Conservation (phyloP, 2,797 vertebrate genomes). For the Melanotaenia nigrans region DNA sequence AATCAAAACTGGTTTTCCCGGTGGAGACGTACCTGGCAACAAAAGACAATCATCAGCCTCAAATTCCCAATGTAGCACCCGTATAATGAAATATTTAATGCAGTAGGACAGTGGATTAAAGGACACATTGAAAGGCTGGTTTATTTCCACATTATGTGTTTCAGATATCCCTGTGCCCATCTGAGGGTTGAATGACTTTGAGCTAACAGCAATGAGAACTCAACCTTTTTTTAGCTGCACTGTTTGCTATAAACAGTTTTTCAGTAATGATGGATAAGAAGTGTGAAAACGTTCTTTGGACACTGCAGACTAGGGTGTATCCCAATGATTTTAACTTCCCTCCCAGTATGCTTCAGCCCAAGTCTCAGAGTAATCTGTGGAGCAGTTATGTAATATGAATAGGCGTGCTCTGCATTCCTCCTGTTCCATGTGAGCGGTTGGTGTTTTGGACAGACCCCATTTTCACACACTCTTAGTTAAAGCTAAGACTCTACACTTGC, state of each 20-base stretch:
- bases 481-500: neutral
- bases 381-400: neutral
- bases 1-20: constrained; percentile 85
- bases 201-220: too few relatives aligned
- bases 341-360: too few relatives aligned
- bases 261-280: neutral
- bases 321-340: too few relatives aligned
- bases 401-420: neutral
- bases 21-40: constrained; percentile 72
- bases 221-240: too few relatives aligned
- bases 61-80: neutral
- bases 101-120: neutral
- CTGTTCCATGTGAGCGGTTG: neutral
- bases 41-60: constrained; percentile 39
- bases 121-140: neutral
- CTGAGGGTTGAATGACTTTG: neutral
- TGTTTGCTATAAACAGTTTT: neutral
- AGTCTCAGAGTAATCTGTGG: too few relatives aligned
- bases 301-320: neutral
- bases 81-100: neutral
- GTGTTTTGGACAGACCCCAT: neutral
- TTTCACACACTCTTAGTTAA: neutral
- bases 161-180: neutral
- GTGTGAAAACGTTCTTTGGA: neutral
- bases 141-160: neutral